phyloP scores from a whole-genome alignment of 1,140 invertebrate genomes.

The Drosophila navojoa region DNA sequence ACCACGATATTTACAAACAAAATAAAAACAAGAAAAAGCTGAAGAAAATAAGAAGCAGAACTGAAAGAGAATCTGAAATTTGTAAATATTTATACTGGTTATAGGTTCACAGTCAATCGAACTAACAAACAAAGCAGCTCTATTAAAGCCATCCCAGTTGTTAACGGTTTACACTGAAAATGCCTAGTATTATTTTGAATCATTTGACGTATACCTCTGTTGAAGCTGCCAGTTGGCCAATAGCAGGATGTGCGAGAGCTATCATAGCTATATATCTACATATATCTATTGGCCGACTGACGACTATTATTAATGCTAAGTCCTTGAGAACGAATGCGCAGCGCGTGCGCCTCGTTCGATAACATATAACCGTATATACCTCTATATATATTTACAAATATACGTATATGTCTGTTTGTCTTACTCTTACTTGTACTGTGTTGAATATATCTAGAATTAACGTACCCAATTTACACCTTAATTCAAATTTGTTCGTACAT shows the following conservation, averaged over 20 bases:
- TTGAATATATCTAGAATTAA: constrained; percentile 73
- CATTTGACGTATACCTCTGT: not conserved
- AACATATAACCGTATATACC: constrained; percentile 5
- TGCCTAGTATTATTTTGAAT: not conserved
- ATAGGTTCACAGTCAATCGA: too few relatives aligned
- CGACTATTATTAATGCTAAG: not conserved
- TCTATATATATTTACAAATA: constrained; percentile 26
- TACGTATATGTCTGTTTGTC: constrained; percentile 70
- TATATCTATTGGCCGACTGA: not conserved
- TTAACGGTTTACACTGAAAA: not conserved
- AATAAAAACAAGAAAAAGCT: not conserved
- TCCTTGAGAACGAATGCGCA: not conserved
- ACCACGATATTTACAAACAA: constrained; percentile 4
- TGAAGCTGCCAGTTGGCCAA: too few relatives aligned
- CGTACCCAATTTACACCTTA: constrained; percentile 61
- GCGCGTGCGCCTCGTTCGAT: not conserved
- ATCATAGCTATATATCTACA: too few relatives aligned
- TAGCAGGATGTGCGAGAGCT: too few relatives aligned
- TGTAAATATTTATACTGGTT: constrained; percentile 13
- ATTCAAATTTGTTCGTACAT: constrained; percentile 65
- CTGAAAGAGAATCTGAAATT: not conserved
- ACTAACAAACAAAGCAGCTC: not conserved
- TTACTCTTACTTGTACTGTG: constrained; percentile 72
- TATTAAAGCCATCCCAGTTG: not conserved
- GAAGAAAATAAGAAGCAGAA: not conserved